Conservation (phyloP, 2,888 invertebrate genomes). For the Noctua comes region DNA sequence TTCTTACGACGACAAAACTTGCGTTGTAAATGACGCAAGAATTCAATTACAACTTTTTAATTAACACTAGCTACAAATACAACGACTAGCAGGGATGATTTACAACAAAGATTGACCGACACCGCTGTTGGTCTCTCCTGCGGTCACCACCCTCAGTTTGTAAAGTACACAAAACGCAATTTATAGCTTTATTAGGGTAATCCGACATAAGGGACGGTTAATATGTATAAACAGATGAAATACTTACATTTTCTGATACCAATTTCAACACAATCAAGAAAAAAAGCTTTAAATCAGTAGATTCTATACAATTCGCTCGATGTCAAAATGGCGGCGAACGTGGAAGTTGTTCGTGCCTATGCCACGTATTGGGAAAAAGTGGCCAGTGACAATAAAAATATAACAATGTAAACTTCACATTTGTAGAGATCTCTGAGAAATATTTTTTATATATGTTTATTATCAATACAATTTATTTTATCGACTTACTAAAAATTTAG, state of each 20-base stretch:
- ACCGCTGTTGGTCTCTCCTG: slow-evolving; percentile 89
- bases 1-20: slow-evolving; percentile 22
- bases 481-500: not conserved
- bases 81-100: slow-evolving; percentile 56
- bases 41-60: slow-evolving; percentile 18
- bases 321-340: slow-evolving; percentile 96
- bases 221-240: slow-evolving; percentile 44
- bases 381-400: slow-evolving; percentile 80
- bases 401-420: slow-evolving; percentile 31
- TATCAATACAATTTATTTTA: not conserved
- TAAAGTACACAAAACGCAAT: slow-evolving; percentile 69
- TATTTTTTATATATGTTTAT: not conserved
- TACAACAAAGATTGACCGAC: slow-evolving; percentile 86
- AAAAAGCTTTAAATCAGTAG: slow-evolving; percentile 93
- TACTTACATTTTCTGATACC: slow-evolving; percentile 90
- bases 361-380: slow-evolving; percentile 94
- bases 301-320: slow-evolving; percentile 93
- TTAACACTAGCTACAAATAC: slow-evolving; percentile 26
- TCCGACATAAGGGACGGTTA: slow-evolving; percentile 42
- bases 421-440: not conserved
- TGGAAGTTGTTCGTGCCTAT: slow-evolving; percentile 94
- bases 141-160: slow-evolving; percentile 89
- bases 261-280: slow-evolving; percentile 90
- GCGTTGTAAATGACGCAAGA: not conserved
- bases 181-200: slow-evolving; percentile 55